These are phyloP conservation scores for Odontamblyopus rebecca DNA, from an alignment of 2,797 vertebrate genomes.

Conservation along the genomic window DNA sequence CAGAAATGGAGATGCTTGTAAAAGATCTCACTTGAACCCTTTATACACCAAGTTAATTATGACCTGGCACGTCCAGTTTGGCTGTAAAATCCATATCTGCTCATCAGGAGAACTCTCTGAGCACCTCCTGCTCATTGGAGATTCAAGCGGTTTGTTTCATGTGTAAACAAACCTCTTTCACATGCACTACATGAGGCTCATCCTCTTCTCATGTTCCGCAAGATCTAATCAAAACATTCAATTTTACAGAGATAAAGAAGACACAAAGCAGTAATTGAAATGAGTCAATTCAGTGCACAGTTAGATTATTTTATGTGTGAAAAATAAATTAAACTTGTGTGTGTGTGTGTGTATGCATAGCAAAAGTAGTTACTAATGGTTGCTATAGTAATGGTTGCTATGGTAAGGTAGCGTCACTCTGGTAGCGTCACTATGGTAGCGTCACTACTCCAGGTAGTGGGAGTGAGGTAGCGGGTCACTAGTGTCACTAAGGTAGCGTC, in stretches of 20 bases:
- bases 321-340: not conserved
- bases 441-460: no score
- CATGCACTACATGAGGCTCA: constrained; percentile 2
- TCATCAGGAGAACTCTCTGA: constrained; percentile 40
- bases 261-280: not conserved
- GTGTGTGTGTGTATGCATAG: not conserved
- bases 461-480: no score
- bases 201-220: constrained; percentile 4
- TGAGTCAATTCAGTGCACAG: not conserved
- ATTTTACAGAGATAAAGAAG: not conserved
- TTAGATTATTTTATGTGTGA: not conserved
- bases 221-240: constrained; percentile 6
- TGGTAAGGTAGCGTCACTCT: no score
- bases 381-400: no score
- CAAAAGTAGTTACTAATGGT: no score
- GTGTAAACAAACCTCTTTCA: constrained; percentile 26
- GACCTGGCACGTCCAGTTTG: constrained; percentile 19
- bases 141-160: constrained; percentile 25
- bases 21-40: constrained; percentile 32
- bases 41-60: constrained; percentile 26
- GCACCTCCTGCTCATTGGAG: constrained; percentile 40
- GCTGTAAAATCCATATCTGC: constrained; percentile 32
- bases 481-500: not conserved
- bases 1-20: not conserved
- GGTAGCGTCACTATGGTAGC: no score